Evolutionary conservation across 2,888 invertebrate species (phyloP).

Genomic region (Taenaris catops): DNA sequence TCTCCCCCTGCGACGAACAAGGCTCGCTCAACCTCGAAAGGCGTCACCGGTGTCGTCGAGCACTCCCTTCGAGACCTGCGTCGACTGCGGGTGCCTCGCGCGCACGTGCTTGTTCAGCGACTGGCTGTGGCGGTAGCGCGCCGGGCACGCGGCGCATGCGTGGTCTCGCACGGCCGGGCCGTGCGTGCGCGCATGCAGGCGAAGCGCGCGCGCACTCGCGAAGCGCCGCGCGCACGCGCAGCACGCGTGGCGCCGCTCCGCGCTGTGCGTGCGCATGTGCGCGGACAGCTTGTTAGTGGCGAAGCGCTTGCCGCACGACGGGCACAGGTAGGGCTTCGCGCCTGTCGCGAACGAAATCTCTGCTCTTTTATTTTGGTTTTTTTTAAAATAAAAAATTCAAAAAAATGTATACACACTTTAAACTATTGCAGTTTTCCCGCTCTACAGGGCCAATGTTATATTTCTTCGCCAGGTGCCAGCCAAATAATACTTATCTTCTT

Average conservation of each 20-base stretch:
- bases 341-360: no score
- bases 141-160: constrained; percentile 35
- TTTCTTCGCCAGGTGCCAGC: no score
- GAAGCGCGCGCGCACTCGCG: constrained; percentile 27
- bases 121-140: constrained; percentile 45
- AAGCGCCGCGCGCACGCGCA: constrained; percentile 26
- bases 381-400: no score
- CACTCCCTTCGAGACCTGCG: no score
- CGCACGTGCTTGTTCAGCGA: constrained; percentile 50
- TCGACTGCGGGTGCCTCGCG: constrained; percentile 44
- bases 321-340: constrained; percentile 56
- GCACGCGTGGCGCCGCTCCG: constrained; percentile 30
- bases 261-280: constrained; percentile 43
- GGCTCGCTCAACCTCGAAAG: no score
- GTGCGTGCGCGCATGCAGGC: constrained; percentile 22
- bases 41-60: no score
- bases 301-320: constrained; percentile 53
- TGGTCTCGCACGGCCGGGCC: constrained; percentile 30
- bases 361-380: no score
- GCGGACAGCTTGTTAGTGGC: constrained; percentile 54
- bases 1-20: no score
- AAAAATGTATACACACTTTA: no score
- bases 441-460: no score
- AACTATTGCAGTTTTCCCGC: no score
- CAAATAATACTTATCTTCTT: no score